Evolutionary conservation across 1,140 invertebrate genomes (phyloP).

Genomic region (Drosophila sulfurigaster): DNA sequence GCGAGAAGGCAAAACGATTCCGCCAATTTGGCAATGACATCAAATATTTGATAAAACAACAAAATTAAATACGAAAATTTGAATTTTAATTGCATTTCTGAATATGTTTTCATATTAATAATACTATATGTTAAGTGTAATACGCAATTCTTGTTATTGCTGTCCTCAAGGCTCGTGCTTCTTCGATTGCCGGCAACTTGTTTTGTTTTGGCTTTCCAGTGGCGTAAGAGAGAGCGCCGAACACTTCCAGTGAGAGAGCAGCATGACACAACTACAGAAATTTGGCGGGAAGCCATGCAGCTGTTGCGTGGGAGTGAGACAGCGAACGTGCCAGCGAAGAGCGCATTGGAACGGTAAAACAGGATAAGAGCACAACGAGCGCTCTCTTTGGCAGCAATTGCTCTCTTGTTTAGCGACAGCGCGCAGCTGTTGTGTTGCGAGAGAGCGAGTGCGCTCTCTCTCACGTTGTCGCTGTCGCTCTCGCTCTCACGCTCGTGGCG

Average conservation of each 20-base stretch:
- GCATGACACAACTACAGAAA: slow-evolving; percentile 16
- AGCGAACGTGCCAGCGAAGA: slow-evolving; percentile 17
- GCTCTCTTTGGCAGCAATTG: not conserved
- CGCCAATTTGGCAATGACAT: slow-evolving; percentile 53
- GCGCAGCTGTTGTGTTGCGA: slow-evolving; percentile 34
- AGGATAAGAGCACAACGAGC: slow-evolving; percentile 45
- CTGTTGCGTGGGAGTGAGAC: slow-evolving; percentile 56
- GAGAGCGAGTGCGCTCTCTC: slow-evolving; percentile 1
- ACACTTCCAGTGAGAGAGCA: slow-evolving; percentile 57
- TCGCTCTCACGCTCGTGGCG: slow-evolving; percentile 4
- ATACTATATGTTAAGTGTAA: not conserved
- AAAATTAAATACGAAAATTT: slow-evolving; percentile 23
- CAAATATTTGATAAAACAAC: slow-evolving; percentile 40
- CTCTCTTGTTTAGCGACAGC: slow-evolving; percentile 10
- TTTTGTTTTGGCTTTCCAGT: slow-evolving; percentile 31
- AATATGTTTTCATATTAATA: not conserved
- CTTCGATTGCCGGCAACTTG: slow-evolving; percentile 33
- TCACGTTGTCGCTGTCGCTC: not conserved
- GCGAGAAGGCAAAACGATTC: slow-evolving; percentile 18
- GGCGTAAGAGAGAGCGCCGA: not conserved
- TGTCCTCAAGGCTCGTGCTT: slow-evolving; percentile 10
- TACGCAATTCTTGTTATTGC: slow-evolving; percentile 14
- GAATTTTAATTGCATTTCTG: slow-evolving; percentile 23
- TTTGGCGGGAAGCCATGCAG: slow-evolving; percentile 67
- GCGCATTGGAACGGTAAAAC: slow-evolving; percentile 47